phyloP scores from a whole-genome alignment of 1,140 invertebrate genomes.

The Sarcophaga bullata region DNA sequence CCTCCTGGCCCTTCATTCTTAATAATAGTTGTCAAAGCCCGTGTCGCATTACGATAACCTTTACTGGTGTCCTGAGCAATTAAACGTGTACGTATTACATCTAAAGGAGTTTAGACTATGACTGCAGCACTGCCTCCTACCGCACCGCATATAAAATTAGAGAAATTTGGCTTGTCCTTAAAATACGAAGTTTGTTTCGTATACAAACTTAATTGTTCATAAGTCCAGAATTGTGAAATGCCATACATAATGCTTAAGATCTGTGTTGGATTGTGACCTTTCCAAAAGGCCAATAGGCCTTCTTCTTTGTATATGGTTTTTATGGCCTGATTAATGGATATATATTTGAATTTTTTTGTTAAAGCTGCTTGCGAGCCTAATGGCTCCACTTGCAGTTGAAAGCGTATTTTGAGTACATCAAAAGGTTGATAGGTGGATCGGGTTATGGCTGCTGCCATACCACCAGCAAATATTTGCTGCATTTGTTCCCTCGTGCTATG shows the following conservation, averaged over 20 bases:
- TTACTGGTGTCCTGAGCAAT: constrained; percentile 83
- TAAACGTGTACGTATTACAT: constrained; percentile 92
- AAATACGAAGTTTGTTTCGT: constrained; percentile 63
- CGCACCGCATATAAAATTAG: constrained; percentile 82
- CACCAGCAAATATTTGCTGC: constrained; percentile 76
- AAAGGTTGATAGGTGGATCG: constrained; percentile 85
- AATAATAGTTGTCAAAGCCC: constrained; percentile 74
- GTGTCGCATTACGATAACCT: constrained; percentile 76
- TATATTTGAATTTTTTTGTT: constrained; percentile 79
- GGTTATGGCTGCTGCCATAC: constrained; percentile 81
- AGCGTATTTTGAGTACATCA: constrained; percentile 97
- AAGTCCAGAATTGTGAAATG: constrained; percentile 78
- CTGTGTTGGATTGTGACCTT: constrained; percentile 95
- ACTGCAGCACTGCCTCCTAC: constrained; percentile 84
- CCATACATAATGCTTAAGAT: constrained; percentile 89
- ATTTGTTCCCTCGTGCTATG: constrained; percentile 59
- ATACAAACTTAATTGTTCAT: constrained; percentile 69
- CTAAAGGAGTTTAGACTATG: constrained; percentile 86
- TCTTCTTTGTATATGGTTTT: constrained; percentile 85
- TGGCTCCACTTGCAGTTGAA: constrained; percentile 97
- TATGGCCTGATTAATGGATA: constrained; percentile 81
- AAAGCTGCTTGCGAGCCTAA: constrained; percentile 65
- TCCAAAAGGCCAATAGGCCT: constrained; percentile 87
- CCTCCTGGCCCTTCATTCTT: constrained; percentile 76
- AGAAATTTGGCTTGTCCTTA: constrained; percentile 68